These are phyloP conservation scores for Antedon bifida DNA, from an alignment of 35 echinoderm and acorn worm species.

Conservation along the genomic window DNA sequence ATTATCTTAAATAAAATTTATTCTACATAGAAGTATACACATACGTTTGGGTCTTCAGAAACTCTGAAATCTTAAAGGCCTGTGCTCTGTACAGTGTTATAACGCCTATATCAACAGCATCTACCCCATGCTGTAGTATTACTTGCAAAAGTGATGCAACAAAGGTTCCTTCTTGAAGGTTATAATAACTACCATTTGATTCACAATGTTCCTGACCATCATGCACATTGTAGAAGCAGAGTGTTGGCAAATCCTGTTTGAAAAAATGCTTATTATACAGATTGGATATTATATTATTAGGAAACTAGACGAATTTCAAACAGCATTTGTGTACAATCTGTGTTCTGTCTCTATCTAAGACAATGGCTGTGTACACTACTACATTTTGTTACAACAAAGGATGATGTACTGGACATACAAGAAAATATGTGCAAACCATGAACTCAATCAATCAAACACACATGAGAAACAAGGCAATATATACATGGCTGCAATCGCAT, in stretches of 20 bases:
- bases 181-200: conserved; percentile 68
- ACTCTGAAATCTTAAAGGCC: conserved; percentile 23
- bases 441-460: no score
- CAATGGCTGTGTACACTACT: no score
- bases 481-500: no score
- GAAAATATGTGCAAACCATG: no score
- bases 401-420: no score
- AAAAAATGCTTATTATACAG: background rate
- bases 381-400: no score
- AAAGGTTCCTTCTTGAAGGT: conserved; percentile 74
- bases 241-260: conserved; percentile 56
- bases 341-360: no score
- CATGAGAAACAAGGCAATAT: no score
- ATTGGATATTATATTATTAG: no score
- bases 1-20: no score
- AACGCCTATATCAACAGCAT: conserved; percentile 63
- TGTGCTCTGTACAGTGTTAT: conserved; percentile 97
- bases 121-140: conserved; percentile 42
- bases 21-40: background rate
- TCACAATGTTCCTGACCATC: conserved; percentile 53
- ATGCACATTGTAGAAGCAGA: conserved; percentile 86
- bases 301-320: no score
- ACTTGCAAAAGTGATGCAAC: conserved; percentile 61
- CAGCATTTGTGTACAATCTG: no score
- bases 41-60: background rate